Conservation (phyloP, 1,140 invertebrate genomes). For the Hyles vespertilio region DNA sequence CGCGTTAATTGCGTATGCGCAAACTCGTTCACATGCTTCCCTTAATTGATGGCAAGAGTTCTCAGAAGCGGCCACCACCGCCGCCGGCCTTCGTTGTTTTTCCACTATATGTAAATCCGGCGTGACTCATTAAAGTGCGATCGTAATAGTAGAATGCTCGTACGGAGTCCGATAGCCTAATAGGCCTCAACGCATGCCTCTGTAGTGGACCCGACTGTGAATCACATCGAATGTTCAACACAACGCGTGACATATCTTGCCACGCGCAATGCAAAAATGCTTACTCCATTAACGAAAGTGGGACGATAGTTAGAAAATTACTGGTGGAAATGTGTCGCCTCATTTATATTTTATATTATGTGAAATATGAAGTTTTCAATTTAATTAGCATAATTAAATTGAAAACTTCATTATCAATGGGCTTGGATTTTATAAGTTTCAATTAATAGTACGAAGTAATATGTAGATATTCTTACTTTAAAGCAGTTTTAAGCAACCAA, state of each 20-base stretch:
- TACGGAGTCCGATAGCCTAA: slow-evolving; percentile 14
- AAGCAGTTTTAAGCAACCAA: no score
- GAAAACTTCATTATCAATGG: no score
- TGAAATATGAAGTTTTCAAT: no score
- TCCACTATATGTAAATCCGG: slow-evolving; percentile 42
- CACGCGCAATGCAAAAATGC: neutral
- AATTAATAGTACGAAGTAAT: no score
- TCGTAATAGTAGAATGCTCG: slow-evolving; percentile 28
- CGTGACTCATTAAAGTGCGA: slow-evolving; percentile 38
- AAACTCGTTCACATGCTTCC: slow-evolving; percentile 11
- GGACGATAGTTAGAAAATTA: no score
- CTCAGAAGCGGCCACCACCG: slow-evolving; percentile 18
- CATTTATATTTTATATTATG: no score
- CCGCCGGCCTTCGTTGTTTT: slow-evolving; percentile 30
- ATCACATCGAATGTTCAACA: slow-evolving; percentile 6
- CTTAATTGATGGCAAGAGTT: slow-evolving; percentile 26
- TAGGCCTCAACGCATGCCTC: slow-evolving; percentile 11
- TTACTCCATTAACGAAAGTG: neutral
- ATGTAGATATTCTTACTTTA: no score
- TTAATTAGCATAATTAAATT: no score
- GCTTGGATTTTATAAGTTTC: no score
- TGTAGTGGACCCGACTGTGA: slow-evolving; percentile 9
- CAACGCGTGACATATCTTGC: slow-evolving; percentile 7
- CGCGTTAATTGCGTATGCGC: slow-evolving; percentile 3
- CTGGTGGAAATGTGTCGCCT: no score